Base-by-base conservation (phyloP, 1,140 invertebrate species). In the Wiebesia pumilae region DNA sequence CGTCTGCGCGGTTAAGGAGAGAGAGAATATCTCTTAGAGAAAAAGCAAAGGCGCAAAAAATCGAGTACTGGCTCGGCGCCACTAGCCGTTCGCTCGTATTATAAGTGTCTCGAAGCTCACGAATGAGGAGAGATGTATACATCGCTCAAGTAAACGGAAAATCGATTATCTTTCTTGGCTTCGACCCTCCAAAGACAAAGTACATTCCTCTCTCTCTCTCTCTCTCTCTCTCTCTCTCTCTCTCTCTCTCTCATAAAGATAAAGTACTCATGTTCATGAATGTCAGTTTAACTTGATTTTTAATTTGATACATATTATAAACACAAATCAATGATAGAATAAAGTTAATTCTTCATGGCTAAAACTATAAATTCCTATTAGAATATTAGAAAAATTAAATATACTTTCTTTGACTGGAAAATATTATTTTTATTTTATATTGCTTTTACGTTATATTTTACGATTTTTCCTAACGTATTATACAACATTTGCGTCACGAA, bases 51-150 rank as follows among this genome's bases (percentile, higher is more conserved):
- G 30, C 3, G 77, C n/a, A 54, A 80, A 65, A 33, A 80, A 75
- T 75, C 71, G 58, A 79, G 78, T 47, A 54, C 67, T 77, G 85
- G 80, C 83, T 84, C 47, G 71, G 73, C 73, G 83, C 83, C 83
- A 84, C 69, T 75, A 71, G 47, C n/a, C 67, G n/a, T 35, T 38
- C 38, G 65, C 47, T 40, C 16, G 38, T 38, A 38, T 81, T 81
- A 80, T 54, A 85, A 85, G 77, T n/a, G 67, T 80, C 84, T 81
- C 33, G 80, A 69, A 67, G 35, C 80, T 81, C 80, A 67, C 81
- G 67, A 83, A 83, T 73, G 81, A 83, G 81, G 40, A 51, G 33
- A 27, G 71, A 75, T 19, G 9, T 21, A 35, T 58, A 58, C 19
- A 58, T 54, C 77, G 51, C 51, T 80, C 54, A 10, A 65, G n/a